Base-by-base conservation (phyloP, 2,113 vertebrate species). In the Cricetomys ansorgei region DNA sequence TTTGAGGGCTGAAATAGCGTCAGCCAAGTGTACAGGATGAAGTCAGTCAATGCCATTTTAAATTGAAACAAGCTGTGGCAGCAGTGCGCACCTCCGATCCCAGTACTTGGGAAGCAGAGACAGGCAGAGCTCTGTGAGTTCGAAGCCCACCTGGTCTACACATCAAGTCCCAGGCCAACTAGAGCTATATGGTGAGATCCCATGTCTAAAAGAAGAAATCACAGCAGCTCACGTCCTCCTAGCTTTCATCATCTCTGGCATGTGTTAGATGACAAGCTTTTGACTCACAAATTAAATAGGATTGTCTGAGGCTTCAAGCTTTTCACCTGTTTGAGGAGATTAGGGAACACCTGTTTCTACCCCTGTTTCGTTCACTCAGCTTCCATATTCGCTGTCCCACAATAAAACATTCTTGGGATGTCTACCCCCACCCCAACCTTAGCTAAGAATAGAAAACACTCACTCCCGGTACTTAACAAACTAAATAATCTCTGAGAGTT, bases 301-400 rank as follows among this genome's bases (percentile, higher is more conserved):
- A 89, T 94, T 85, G 89, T 91, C 67, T 94, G 72, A 75, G 77
- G 57, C 8, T 67, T 88, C 76, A 87, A 65, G 13, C 75, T 91
- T 94, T 59, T 96, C 97, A 97, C 90, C 97, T 96, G 96, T 97
- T 96, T 96, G 77, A 84, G 96, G 88, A 96, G 97, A 97, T 98
- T 97, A 98, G 79, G 3, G 4, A 87, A 89, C 97, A 98, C 90
- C 96, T 97, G 97, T 94, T 97, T 65, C 31, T 55, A 77, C 31
- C 65, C 62, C 37, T 77, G 43, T 90, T 96, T 92, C 50, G 34
- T 76, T 92, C 67, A 65, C 88, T 92, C 34, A 80, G 80, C 43
- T 72, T 93, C 90, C 96, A 29, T 92, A 94, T 94, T 93, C 93
- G 90, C 50, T 79, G 64, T 67, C 48, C 48, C 91, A 29, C 95